phyloP scores from a whole-genome alignment of 2,888 invertebrate genomes.

The Mechanitis mazaeus region DNA sequence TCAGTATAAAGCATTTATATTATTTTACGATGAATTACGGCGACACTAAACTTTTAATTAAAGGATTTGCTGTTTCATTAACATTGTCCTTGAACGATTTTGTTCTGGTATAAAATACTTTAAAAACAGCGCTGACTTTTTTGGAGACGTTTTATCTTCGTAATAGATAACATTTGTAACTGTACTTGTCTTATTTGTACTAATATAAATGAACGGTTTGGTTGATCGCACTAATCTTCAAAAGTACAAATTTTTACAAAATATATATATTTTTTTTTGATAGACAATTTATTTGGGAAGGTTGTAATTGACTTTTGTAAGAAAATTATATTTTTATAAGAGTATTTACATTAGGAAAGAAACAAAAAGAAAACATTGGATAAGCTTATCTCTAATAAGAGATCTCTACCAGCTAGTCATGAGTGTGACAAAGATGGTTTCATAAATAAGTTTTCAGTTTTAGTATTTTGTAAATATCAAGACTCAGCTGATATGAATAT shows the following conservation, averaged over 20 bases:
- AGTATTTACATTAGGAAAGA: too few relatives aligned
- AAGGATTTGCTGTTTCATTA: conserved; percentile 57
- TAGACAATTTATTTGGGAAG: too few relatives aligned
- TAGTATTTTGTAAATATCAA: conserved; percentile 36
- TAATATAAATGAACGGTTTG: neutral
- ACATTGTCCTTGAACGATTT: conserved; percentile 39
- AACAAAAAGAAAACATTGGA: too few relatives aligned
- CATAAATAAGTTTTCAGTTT: too few relatives aligned
- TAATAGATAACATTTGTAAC: neutral
- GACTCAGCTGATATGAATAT: conserved; percentile 36
- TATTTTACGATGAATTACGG: conserved; percentile 35
- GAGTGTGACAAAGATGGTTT: too few relatives aligned
- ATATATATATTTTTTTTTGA: too few relatives aligned
- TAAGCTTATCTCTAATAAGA: too few relatives aligned
- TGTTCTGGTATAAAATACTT: conserved; percentile 41
- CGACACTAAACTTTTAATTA: conserved; percentile 64
- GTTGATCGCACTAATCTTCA: too few relatives aligned
- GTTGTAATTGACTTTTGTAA: too few relatives aligned
- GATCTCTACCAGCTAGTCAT: too few relatives aligned
- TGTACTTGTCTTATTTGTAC: neutral
- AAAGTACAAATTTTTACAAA: too few relatives aligned
- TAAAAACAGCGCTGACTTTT: conserved; percentile 40
- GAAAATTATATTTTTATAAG: too few relatives aligned
- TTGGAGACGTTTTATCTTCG: conserved; percentile 1
- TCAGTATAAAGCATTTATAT: neutral